These are phyloP conservation scores for Kryphioiulus occultus DNA, from an alignment of 2,888 invertebrate genomes.

Conservation along the genomic window DNA sequence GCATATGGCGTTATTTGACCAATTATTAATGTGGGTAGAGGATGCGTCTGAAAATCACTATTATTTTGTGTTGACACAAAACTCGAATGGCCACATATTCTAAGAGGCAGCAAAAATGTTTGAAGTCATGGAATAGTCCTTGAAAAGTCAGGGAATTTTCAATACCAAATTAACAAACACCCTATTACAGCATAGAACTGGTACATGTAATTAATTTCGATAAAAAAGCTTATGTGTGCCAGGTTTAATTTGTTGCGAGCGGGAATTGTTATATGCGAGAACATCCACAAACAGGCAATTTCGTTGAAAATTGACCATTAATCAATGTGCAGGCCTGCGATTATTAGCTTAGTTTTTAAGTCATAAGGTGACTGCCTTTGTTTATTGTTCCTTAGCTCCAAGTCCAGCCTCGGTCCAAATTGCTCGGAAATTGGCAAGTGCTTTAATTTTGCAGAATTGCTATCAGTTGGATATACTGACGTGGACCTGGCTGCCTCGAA, in stretches of 20 bases:
- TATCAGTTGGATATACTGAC: not conserved
- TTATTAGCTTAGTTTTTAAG: not conserved
- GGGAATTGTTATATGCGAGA: not conserved
- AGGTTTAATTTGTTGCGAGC: not conserved
- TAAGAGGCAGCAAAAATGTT: too few relatives aligned
- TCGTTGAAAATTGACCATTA: not conserved
- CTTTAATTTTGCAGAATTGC: not conserved
- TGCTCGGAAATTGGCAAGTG: not conserved
- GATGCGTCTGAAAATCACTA: too few relatives aligned
- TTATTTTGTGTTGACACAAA: too few relatives aligned
- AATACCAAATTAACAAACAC: too few relatives aligned
- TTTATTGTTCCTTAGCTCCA: not conserved
- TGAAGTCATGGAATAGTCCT: too few relatives aligned
- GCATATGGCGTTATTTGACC: too few relatives aligned
- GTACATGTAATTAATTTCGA: not conserved
- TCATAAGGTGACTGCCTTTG: not conserved
- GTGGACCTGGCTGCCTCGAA: not conserved
- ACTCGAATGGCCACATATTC: too few relatives aligned
- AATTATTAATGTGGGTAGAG: too few relatives aligned
- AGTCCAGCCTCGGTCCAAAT: not conserved
- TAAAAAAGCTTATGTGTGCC: not conserved
- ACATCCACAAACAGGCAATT: not conserved
- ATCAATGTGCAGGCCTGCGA: not conserved
- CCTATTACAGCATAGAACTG: not conserved
- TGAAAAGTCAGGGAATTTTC: too few relatives aligned